Conservation (phyloP, 2,888 invertebrate genomes). For the Beris chalybata region DNA sequence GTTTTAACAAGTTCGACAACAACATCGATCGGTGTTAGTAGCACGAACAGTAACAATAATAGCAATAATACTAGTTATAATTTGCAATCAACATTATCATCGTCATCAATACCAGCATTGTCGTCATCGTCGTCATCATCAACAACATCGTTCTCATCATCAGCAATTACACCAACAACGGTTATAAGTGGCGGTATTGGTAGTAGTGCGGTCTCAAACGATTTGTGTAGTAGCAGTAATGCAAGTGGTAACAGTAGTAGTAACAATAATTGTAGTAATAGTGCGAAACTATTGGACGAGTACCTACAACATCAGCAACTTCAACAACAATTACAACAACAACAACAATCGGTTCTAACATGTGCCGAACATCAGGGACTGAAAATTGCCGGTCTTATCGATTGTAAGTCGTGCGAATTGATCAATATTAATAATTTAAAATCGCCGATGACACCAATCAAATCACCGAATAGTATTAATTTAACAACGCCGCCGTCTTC, state of each 20-base stretch:
- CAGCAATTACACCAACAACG: constrained; percentile 39
- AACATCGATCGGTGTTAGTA: constrained; percentile 20
- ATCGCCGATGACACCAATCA: constrained; percentile 45
- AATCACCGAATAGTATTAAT: constrained; percentile 44
- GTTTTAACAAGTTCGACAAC: constrained; percentile 36
- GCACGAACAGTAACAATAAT: constrained; percentile 34
- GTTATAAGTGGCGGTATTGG: constrained; percentile 17
- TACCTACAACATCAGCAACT: constrained; percentile 53
- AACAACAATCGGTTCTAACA: constrained; percentile 44
- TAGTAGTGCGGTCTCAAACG: constrained; percentile 24
- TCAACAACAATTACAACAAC: constrained; percentile 45
- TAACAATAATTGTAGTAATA: constrained; percentile 42
- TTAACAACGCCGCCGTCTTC: constrained; percentile 45
- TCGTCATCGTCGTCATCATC: constrained; percentile 45
- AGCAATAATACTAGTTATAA: constrained; percentile 38
- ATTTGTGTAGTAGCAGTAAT: constrained; percentile 37
- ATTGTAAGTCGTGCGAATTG: constrained; percentile 55
- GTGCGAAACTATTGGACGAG: constrained; percentile 52
- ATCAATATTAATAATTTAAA: constrained; percentile 49
- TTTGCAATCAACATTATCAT: constrained; percentile 32
- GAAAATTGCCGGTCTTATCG: constrained; percentile 43
- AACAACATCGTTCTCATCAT: constrained; percentile 37
- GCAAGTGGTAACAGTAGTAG: constrained; percentile 36
- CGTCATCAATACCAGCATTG: constrained; percentile 35
- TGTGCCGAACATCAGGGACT: constrained; percentile 52